Base-by-base conservation (phyloP, 2,797 vertebrate genomes). In the Sternarchorhynchus goeldii region DNA sequence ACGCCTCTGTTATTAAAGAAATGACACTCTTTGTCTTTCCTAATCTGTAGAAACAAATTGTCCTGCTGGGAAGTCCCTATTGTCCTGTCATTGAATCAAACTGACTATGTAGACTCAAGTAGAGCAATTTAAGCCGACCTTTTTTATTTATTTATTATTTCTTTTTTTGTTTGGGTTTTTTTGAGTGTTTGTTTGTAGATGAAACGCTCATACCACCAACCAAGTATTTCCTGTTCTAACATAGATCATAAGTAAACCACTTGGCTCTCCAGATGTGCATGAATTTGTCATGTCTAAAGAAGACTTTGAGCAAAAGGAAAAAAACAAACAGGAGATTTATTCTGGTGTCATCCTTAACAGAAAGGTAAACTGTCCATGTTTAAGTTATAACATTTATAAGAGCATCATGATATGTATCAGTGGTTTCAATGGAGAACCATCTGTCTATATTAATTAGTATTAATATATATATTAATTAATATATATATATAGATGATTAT, bases 241-340 rank as follows among this genome's bases (percentile, higher is more conserved):
- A 6, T 34, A 91, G 97, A 96, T 99, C 92, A 97, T 99, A 85
- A 98, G 89, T 83, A 98, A 95, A 86, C 89, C 96, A 53, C 81
- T 79, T 18, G 71, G 86, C 76, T 95, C 92, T 73, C 93, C 94
- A 80, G 95, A 99, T 89, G 95, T 97, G 77, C 97, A 98, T 75
- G 97, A 99, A 63, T 92, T 99, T 87, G 36, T 96, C 21, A 87
- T 99, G 84, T 98, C 97, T 66, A 95, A 96, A 90, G 94, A 96
- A 31, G 95, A 96, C 72, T 99, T 99, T 93, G 92, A 97, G 88
- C 94, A 88, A 81, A 99, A 95, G 84, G 96, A 95, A 82, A 93
- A 86, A 84, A 96, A 96, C 79, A 95, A 93, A 79, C 94, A 97
- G 79, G 89, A 93, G 6, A 92, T 98, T 86, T 99, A 95, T 83